phyloP scores from a whole-genome alignment of 2,113 vertebrate genomes.

The Microcebus ravelobensis region DNA sequence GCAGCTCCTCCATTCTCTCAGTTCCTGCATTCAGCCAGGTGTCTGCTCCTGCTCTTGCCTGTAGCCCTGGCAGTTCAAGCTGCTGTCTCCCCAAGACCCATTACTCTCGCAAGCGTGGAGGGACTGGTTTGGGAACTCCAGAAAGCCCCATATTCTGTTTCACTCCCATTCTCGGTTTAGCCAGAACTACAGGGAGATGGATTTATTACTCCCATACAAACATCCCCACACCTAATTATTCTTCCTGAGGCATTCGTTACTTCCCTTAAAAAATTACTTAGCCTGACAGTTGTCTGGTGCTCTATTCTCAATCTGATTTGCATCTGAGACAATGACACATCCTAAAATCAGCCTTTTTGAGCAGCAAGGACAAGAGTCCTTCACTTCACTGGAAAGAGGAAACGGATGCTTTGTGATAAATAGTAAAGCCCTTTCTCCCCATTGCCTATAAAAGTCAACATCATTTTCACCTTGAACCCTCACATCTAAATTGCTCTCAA shows the following conservation, averaged over 20 bases:
- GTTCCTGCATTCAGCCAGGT: neutral
- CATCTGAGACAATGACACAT: conserved; percentile 37
- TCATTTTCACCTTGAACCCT: neutral
- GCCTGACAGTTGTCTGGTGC: neutral
- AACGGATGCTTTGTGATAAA: neutral
- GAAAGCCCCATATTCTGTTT: neutral
- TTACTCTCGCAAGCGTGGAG: too few relatives aligned
- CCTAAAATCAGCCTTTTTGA: neutral
- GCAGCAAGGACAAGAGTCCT: neutral
- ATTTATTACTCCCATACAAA: conserved; percentile 4
- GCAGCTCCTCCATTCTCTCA: neutral
- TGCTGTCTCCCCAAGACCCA: neutral
- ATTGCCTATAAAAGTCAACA: neutral
- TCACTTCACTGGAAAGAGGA: conserved; percentile 50
- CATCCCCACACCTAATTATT: neutral
- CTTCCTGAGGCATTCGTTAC: conserved; percentile 21
- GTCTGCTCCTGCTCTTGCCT: neutral
- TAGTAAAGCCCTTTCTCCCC: neutral
- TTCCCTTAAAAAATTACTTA: conserved; percentile 47
- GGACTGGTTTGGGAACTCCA: neutral
- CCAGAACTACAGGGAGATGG: conserved; percentile 8
- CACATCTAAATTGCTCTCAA: neutral
- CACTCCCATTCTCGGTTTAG: conserved; percentile 47
- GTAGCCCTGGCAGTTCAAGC: neutral
- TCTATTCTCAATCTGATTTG: conserved; percentile 32